phyloP scores from a whole-genome alignment of 1,140 invertebrate species.

The Frieseomelitta varia region DNA sequence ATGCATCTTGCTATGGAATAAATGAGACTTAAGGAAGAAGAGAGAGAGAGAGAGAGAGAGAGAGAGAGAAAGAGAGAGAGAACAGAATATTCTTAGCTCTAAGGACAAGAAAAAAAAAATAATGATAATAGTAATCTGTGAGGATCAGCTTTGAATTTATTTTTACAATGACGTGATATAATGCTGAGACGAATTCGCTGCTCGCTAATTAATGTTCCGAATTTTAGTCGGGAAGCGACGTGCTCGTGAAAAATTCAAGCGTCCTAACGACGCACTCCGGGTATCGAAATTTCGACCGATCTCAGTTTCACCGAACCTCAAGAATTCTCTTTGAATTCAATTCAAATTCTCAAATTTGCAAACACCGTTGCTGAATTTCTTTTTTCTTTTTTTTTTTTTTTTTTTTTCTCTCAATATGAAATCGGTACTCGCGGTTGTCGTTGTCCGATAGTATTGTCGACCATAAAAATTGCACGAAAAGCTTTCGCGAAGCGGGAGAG shows the following conservation, averaged over 20 bases:
- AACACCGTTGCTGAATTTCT: background rate
- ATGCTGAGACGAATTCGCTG: constrained; percentile 66
- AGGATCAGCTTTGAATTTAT: constrained; percentile 81
- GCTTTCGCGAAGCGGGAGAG: constrained; percentile 18
- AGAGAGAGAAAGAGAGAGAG: background rate
- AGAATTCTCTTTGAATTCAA: background rate
- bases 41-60: constrained; percentile 8
- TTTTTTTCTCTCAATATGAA: background rate
- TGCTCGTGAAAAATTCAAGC: constrained; percentile 50
- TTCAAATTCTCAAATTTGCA: background rate
- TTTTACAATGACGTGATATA: constrained; percentile 79
- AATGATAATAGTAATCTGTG: constrained; percentile 73
- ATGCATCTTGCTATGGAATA: constrained; percentile 76
- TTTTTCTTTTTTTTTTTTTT: no score
- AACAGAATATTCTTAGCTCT: constrained; percentile 71
- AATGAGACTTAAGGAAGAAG: constrained; percentile 58
- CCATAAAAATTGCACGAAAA: constrained; percentile 27
- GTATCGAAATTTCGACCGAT: constrained; percentile 41
- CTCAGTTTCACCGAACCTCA: constrained; percentile 5
- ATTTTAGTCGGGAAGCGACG: constrained; percentile 60
- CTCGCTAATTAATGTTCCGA: constrained; percentile 67
- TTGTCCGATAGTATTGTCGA: constrained; percentile 34
- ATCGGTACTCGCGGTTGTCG: constrained; percentile 43
- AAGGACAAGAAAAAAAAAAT: constrained; percentile 66
- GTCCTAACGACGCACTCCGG: constrained; percentile 45